phyloP scores from a whole-genome alignment of 2,113 vertebrate genomes.

The Colistium nudipinnis region DNA sequence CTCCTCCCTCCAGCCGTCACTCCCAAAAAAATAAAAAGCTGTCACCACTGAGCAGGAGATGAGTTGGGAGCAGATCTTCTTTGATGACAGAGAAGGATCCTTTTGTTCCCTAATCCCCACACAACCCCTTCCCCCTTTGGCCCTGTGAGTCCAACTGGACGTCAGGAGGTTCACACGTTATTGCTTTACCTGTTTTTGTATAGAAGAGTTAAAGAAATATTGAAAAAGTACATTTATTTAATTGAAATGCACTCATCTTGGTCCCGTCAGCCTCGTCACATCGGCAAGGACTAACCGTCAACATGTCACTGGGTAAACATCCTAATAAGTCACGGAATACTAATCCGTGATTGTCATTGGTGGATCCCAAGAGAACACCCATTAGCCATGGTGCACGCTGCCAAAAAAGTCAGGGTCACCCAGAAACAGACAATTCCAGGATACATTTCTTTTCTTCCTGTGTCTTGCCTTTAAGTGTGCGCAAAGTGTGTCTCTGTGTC shows the following conservation, averaged over 20 bases:
- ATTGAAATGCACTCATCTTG: background rate
- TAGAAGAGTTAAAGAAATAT: constrained; percentile 10
- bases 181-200: constrained; percentile 57
- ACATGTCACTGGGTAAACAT: background rate
- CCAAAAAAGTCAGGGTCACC: constrained; percentile 42
- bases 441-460: constrained; percentile 57
- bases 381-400: constrained; percentile 20
- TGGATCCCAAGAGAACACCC: constrained; percentile 20
- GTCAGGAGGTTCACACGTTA: constrained; percentile 81
- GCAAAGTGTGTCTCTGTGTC: constrained; percentile 60
- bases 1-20: constrained; percentile 67
- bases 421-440: constrained; percentile 45
- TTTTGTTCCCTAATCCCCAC: constrained; percentile 89
- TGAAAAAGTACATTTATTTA: background rate
- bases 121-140: constrained; percentile 60
- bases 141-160: constrained; percentile 87
- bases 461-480: constrained; percentile 56
- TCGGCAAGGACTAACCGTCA: background rate
- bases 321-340: constrained; percentile 28
- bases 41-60: constrained; percentile 84
- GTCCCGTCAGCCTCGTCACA: background rate
- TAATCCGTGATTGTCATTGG: constrained; percentile 12
- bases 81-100: constrained; percentile 92
- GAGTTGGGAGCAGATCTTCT: constrained; percentile 83
- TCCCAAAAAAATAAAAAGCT: constrained; percentile 77